Base-by-base conservation (phyloP, 2,113 vertebrate genomes). In the Rhizomys pruinosus region DNA sequence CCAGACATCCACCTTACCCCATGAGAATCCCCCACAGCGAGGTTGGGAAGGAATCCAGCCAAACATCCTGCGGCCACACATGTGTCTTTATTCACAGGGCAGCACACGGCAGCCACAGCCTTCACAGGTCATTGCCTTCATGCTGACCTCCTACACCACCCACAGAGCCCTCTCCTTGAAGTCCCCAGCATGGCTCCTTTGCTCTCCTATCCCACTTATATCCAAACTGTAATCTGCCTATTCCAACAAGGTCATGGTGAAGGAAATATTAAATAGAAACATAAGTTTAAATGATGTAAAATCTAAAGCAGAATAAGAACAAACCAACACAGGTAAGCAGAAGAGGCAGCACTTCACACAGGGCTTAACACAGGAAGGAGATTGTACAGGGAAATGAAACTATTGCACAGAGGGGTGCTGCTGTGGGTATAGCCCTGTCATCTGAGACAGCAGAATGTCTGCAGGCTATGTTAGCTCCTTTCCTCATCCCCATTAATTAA, bases 121-220 rank as follows among this genome's bases (percentile, higher is more conserved):
- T 94, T 82, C 77, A 23, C 93, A 86, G 91, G 92, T 76, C 57
- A 0, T 76, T 92, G 80, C 76, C 80, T 81, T 94, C n/a, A 37
- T 19, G 8, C 0, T 2, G 95, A 95, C 96, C 80, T 91, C 42
- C 44, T 16, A 1, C 93, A 88, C 96, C 96, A 93, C 94, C 92
- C 95, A 95, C 73, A 6, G 85, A 71, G 90, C 66, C 42, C 32
- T n/a, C 32, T n/a, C 44, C 13, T 32, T 52, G 64, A 69, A 69
- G 34, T 63, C 74, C 69, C 37, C 23, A 76, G 15, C 19, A 2
- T 25, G 80, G 52, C 87, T 86, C 71, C 42, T 37, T 10, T 29
- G 25, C 47, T 44, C 32, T 66, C 90, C 57, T 88, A 25, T 87
- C 66, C n/a, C 29, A 37, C 17, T 59, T 76, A n/a, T 74, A 89